Evolutionary conservation across 2,888 invertebrate genomes (phyloP).

Genomic region (Diarsia dahlii): DNA sequence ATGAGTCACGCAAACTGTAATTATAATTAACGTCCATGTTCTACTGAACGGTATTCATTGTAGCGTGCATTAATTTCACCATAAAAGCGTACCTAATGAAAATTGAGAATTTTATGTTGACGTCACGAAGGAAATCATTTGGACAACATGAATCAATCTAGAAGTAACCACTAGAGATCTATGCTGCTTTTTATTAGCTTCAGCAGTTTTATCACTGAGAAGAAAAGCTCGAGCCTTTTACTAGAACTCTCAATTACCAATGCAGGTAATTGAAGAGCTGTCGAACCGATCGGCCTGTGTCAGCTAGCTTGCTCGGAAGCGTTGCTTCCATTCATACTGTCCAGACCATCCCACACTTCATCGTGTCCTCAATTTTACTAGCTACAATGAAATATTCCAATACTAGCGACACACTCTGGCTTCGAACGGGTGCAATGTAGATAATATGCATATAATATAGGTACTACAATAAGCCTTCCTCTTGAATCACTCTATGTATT

Average conservation of each 20-base stretch:
- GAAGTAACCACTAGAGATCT: too few relatives aligned
- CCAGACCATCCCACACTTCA: background rate
- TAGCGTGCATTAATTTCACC: constrained; percentile 49
- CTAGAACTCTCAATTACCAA: background rate
- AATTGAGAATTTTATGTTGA: constrained; percentile 22
- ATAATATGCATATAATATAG: too few relatives aligned
- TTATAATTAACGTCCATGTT: constrained; percentile 69
- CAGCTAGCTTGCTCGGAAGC: background rate
- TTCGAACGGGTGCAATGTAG: too few relatives aligned
- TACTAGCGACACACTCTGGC: too few relatives aligned
- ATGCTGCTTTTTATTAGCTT: too few relatives aligned
- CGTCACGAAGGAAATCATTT: constrained; percentile 6
- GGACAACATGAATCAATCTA: constrained; percentile 15
- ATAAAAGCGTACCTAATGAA: constrained; percentile 46
- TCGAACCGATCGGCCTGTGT: constrained; percentile 7
- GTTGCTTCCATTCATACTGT: background rate
- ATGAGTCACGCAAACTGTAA: constrained; percentile 71
- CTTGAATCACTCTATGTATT: too few relatives aligned
- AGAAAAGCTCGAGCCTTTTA: background rate
- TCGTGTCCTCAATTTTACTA: background rate
- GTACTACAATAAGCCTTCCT: too few relatives aligned
- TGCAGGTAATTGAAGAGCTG: constrained; percentile 10
- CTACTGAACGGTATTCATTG: constrained; percentile 61
- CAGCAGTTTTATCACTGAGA: too few relatives aligned
- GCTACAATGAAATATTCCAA: background rate